phyloP scores from a whole-genome alignment of 2,797 vertebrate species.

The Tadarida brasiliensis region DNA sequence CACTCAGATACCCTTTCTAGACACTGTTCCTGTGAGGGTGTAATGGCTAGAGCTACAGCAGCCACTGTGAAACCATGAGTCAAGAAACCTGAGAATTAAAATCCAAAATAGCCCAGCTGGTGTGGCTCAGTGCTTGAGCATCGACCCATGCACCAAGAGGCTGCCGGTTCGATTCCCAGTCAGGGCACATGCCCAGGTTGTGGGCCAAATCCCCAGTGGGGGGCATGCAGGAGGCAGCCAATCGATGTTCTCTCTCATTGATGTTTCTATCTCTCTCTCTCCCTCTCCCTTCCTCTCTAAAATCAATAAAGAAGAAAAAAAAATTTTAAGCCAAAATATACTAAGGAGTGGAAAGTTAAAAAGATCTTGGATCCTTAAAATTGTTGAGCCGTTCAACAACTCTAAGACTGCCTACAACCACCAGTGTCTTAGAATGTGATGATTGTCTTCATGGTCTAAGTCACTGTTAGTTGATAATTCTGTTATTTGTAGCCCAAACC shows the following conservation, averaged over 20 bases:
- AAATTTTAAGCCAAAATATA: neutral
- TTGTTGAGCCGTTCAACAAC: neutral
- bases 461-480: neutral
- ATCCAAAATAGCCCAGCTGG: neutral
- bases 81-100: constrained; percentile 11
- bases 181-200: too few relatives aligned
- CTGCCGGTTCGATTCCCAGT: too few relatives aligned
- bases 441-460: neutral
- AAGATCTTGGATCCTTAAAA: neutral
- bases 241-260: too few relatives aligned
- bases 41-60: neutral
- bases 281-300: too few relatives aligned
- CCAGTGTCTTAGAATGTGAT: neutral
- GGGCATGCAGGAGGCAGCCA: too few relatives aligned
- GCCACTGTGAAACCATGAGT: neutral
- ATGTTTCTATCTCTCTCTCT: too few relatives aligned
- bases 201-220: too few relatives aligned
- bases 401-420: neutral
- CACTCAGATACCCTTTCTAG: neutral
- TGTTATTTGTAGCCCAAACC: neutral
- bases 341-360: neutral
- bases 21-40: neutral
- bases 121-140: too few relatives aligned
- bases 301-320: too few relatives aligned
- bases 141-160: too few relatives aligned